Percentiles rank a stretch among this genome's conserved stretches.
phyloP scores from a whole-genome alignment of 2,888 invertebrate genomes.

The Patella depressa region DNA sequence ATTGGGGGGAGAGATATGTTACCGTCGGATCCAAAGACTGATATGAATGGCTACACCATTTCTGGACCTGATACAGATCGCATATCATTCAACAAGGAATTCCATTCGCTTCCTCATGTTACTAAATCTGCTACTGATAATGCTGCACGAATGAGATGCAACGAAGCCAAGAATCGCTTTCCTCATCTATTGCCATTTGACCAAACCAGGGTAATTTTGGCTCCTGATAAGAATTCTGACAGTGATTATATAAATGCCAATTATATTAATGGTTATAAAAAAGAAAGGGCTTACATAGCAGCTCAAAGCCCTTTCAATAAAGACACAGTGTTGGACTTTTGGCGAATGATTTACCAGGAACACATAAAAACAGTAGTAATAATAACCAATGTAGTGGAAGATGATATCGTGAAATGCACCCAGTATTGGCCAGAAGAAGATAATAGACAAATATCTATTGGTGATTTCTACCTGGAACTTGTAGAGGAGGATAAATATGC shows the following conservation, averaged over 20 bases:
- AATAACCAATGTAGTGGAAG: slow-evolving; percentile 72
- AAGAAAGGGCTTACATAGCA: slow-evolving; percentile 73
- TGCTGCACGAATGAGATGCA: slow-evolving; percentile 48
- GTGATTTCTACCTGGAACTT: slow-evolving; percentile 88
- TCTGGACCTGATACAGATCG: slow-evolving; percentile 31
- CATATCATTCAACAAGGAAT: slow-evolving; percentile 51
- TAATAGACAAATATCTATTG: slow-evolving; percentile 78
- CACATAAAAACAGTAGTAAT: slow-evolving; percentile 72
- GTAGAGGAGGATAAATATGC: slow-evolving; percentile 91
- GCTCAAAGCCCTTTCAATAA: slow-evolving; percentile 73
- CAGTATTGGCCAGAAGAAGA: slow-evolving; percentile 85
- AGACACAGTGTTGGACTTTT: slow-evolving; percentile 72
- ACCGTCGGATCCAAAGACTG: slow-evolving; percentile 22
- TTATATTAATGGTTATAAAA: slow-evolving; percentile 69
- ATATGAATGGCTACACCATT: slow-evolving; percentile 21
- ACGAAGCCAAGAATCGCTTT: slow-evolving; percentile 62
- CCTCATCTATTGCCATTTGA: slow-evolving; percentile 69
- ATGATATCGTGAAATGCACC: slow-evolving; percentile 82
- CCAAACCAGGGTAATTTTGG: slow-evolving; percentile 61
- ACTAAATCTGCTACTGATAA: slow-evolving; percentile 40
- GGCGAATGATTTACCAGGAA: slow-evolving; percentile 74
- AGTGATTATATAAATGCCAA: slow-evolving; percentile 67
- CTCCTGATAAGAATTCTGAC: slow-evolving; percentile 43
- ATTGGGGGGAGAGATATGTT: slow-evolving; percentile 51
- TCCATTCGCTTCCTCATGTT: slow-evolving; percentile 59